A percentile compares a stretch with the other conserved stretches of the same genome.
Evolutionary conservation across 2,888 invertebrate genomes (phyloP).

Genomic region (Dimorphilus gyrociliatus): DNA sequence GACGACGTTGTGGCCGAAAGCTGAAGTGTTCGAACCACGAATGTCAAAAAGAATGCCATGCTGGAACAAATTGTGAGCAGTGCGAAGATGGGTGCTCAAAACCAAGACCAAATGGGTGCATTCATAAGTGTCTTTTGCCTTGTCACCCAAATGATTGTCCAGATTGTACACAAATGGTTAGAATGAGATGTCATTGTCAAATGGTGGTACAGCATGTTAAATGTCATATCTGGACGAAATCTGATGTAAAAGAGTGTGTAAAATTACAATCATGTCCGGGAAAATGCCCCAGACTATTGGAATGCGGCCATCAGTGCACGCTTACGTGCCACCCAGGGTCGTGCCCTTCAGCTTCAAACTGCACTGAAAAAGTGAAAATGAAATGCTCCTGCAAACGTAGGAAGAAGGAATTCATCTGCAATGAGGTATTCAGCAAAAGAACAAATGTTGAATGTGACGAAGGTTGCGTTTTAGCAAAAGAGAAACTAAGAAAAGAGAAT

Average conservation of each 20-base stretch:
- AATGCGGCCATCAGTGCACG: constrained; percentile 59
- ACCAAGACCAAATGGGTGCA: constrained; percentile 49
- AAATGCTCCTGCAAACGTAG: constrained; percentile 60
- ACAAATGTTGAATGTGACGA: constrained; percentile 27
- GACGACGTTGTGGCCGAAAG: constrained; percentile 33
- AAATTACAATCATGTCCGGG: constrained; percentile 53
- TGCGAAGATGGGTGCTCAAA: constrained; percentile 29
- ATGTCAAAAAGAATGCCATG: constrained; percentile 57
- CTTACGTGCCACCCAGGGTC: constrained; percentile 26
- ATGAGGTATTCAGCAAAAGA: constrained; percentile 13
- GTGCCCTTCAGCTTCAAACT: constrained; percentile 43
- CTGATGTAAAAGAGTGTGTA: constrained; percentile 36
- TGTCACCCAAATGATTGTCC: constrained; percentile 52
- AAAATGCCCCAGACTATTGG: constrained; percentile 65
- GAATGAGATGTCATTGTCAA: constrained; percentile 60
- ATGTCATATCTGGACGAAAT: constrained; percentile 50
- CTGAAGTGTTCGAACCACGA: constrained; percentile 40
- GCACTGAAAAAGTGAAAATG: constrained; percentile 62
- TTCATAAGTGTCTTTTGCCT: constrained; percentile 51
- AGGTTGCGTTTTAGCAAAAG: constrained; percentile 18
- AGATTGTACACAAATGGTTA: constrained; percentile 46
- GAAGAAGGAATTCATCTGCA: constrained; percentile 55
- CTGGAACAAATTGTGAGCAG: constrained; percentile 28
- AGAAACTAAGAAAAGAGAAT: constrained; percentile 18
- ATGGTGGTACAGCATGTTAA: constrained; percentile 56